These are phyloP conservation scores for Fistularia tabacaria DNA, from an alignment of 2,797 vertebrate species.

Conservation along the genomic window DNA sequence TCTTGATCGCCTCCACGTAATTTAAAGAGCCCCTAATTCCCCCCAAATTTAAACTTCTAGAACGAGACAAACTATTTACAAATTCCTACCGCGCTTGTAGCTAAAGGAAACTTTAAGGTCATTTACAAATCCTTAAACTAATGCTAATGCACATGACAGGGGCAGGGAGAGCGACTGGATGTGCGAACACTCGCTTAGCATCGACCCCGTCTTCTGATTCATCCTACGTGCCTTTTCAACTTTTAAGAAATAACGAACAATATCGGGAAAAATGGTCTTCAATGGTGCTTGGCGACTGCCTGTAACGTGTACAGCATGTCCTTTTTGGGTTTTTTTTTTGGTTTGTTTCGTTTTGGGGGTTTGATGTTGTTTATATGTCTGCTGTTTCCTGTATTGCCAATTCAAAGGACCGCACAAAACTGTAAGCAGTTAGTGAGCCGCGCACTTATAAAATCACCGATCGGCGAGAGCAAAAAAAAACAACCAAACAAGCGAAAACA, in stretches of 20 bases:
- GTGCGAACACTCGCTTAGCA: too few relatives aligned
- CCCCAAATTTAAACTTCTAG: too few relatives aligned
- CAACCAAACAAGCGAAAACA: too few relatives aligned
- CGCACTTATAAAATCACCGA: too few relatives aligned
- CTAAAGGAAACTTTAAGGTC: too few relatives aligned
- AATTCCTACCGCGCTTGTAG: too few relatives aligned
- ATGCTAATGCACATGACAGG: too few relatives aligned
- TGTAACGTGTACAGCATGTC: constrained; percentile 66
- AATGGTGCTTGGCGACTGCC: constrained; percentile 69
- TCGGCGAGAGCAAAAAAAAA: too few relatives aligned
- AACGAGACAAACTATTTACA: too few relatives aligned
- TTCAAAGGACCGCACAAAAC: constrained; percentile 48
- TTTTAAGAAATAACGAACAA: constrained; percentile 40
- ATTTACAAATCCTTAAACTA: too few relatives aligned
- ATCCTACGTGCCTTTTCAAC: constrained; percentile 34
- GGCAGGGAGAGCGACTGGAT: too few relatives aligned
- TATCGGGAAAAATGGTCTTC: constrained; percentile 21
- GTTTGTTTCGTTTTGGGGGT: constrained; percentile 22
- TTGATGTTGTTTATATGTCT: constrained; percentile 53
- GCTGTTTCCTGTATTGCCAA: constrained; percentile 63
- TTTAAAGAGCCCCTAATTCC: constrained; percentile 28
- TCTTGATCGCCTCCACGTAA: constrained; percentile 91
- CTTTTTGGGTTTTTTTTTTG: constrained; percentile 57
- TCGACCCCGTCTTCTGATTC: constrained; percentile 23
- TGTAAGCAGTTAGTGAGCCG: too few relatives aligned